phyloP scores from a whole-genome alignment of 2,113 vertebrate species.

The Ictalurus punctatus region DNA sequence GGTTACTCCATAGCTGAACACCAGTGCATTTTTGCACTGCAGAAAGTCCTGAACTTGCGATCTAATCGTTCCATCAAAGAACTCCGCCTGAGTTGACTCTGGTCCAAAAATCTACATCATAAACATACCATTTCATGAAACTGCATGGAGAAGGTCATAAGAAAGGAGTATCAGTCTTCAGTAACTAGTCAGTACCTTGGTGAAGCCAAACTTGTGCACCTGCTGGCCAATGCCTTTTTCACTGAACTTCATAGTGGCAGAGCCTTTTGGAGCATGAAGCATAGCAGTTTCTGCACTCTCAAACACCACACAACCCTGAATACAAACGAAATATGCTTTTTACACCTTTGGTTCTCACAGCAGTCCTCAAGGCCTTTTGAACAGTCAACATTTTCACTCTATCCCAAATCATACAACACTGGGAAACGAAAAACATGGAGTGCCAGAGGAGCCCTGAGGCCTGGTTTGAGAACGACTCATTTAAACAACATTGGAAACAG shows the following conservation, averaged over 20 bases:
- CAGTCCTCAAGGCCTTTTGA: background rate
- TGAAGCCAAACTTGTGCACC: conserved; percentile 82
- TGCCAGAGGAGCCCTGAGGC: background rate
- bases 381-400: background rate
- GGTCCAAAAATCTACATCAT: conserved; percentile 80
- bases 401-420: background rate
- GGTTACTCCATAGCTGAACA: conserved; percentile 89
- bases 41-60: conserved; percentile 74
- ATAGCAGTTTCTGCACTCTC: conserved; percentile 74
- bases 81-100: conserved; percentile 75
- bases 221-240: conserved; percentile 81
- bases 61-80: conserved; percentile 80
- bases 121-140: background rate
- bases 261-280: conserved; percentile 82
- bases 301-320: conserved; percentile 79
- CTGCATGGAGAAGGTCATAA: background rate
- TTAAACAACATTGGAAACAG: background rate
- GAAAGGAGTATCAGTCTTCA: background rate
- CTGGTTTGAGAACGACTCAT: background rate
- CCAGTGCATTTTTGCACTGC: conserved; percentile 78
- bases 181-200: conserved; percentile 67
- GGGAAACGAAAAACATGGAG: background rate
- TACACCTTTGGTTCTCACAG: background rate
- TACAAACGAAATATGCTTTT: background rate
- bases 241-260: conserved; percentile 79